These are phyloP conservation scores for Autographa pulchrina DNA, from an alignment of 2,888 invertebrate genomes.

Conservation along the genomic window DNA sequence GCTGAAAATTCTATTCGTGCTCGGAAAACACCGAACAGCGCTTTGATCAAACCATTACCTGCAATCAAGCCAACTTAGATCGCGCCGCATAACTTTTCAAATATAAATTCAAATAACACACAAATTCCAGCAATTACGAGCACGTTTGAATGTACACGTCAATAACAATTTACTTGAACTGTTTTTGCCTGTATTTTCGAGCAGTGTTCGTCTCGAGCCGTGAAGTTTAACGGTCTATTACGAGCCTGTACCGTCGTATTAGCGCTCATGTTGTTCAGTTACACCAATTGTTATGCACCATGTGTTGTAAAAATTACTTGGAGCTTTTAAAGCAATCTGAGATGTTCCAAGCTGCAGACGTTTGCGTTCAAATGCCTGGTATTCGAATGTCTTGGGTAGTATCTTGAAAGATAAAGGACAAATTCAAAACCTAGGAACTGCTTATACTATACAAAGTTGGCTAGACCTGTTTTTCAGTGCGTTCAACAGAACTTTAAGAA, in stretches of 20 bases:
- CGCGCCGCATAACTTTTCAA: constrained; percentile 7
- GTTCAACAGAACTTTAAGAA: too few species aligned
- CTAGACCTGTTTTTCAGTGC: too few species aligned
- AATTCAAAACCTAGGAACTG: too few species aligned
- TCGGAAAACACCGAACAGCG: background rate
- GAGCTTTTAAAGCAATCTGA: constrained; percentile 33
- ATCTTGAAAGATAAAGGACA: background rate
- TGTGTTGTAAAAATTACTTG: constrained; percentile 50
- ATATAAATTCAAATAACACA: constrained; percentile 35
- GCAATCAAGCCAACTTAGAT: background rate
- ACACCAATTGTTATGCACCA: constrained; percentile 56
- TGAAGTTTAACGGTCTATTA: constrained; percentile 83
- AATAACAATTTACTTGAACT: constrained; percentile 73
- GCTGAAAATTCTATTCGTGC: background rate
- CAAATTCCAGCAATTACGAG: constrained; percentile 48
- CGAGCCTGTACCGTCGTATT: constrained; percentile 61
- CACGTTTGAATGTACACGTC: constrained; percentile 63
- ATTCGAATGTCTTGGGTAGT: constrained; percentile 23
- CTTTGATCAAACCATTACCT: background rate
- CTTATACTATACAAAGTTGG: too few species aligned
- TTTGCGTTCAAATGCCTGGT: constrained; percentile 24
- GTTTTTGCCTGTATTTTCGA: constrained; percentile 63
- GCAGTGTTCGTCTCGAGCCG: constrained; percentile 73
- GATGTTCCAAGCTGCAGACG: constrained; percentile 34
- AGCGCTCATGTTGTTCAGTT: constrained; percentile 67